phyloP scores from a whole-genome alignment of 2,888 invertebrate species.

The Pharmacophagus antenor region DNA sequence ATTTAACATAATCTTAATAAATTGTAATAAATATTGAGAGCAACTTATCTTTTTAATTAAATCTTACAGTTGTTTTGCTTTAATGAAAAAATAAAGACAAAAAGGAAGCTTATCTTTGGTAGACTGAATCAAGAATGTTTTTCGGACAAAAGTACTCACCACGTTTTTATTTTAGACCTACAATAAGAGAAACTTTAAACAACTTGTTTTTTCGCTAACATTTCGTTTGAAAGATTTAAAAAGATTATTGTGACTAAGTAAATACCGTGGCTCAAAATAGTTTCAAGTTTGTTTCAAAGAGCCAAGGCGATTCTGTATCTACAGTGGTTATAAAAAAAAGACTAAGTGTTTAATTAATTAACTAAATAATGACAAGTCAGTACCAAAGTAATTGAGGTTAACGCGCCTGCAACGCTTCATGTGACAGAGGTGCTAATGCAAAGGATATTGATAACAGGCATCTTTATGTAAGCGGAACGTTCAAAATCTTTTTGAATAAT shows the following conservation, averaged over 20 bases:
- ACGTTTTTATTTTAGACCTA: neutral
- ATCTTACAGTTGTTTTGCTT: slow-evolving; percentile 13
- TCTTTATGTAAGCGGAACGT: no score
- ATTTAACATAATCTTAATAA: neutral
- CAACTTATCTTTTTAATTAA: slow-evolving; percentile 23
- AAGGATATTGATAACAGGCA: no score
- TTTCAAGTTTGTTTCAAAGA: neutral
- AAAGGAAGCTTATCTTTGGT: slow-evolving; percentile 21
- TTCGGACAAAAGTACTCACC: slow-evolving; percentile 12
- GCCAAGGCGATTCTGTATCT: neutral
- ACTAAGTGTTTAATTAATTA: neutral
- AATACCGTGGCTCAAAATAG: neutral
- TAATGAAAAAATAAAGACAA: slow-evolving; percentile 13
- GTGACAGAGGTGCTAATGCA: no score
- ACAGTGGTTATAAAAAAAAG: neutral
- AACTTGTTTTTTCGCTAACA: neutral
- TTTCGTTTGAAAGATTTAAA: neutral
- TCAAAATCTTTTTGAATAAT: no score
- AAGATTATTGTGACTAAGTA: neutral
- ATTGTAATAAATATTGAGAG: slow-evolving; percentile 5
- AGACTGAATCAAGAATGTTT: slow-evolving; percentile 20
- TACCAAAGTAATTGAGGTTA: no score
- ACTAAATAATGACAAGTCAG: neutral
- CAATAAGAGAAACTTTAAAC: neutral
- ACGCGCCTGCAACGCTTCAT: no score